Percentiles rank a stretch among this genome's conserved stretches.
These are phyloP conservation scores for Heliocidaris tuberculata DNA, from an alignment of 35 echinoderm and acorn worm species.

Conservation along the genomic window DNA sequence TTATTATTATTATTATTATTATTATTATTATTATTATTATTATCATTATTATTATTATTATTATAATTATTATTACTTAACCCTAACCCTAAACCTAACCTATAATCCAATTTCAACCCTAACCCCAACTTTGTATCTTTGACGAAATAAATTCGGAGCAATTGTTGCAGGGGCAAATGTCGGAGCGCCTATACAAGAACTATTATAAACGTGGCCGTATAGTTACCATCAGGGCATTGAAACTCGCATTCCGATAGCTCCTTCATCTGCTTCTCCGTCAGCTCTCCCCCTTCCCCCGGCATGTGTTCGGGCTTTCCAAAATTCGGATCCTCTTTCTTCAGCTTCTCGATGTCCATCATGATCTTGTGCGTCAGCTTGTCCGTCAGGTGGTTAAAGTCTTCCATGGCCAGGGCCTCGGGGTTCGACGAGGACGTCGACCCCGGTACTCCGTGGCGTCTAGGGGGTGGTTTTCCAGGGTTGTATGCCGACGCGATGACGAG, in stretches of 20 bases:
- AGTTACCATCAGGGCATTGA: not conserved
- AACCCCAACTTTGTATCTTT: too few relatives aligned
- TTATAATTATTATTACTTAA: too few relatives aligned
- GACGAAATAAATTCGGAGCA: too few relatives aligned
- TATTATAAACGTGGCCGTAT: not conserved
- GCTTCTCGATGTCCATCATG: not conserved
- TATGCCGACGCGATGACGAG: not conserved
- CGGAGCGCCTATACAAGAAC: too few relatives aligned
- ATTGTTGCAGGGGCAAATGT: too few relatives aligned
- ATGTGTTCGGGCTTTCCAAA: not conserved
- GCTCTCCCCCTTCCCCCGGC: not conserved
- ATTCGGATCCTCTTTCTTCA: not conserved
- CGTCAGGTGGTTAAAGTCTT: conserved; percentile 4
- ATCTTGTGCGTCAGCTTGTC: conserved; percentile 22
- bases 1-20: too few relatives aligned
- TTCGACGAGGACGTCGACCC: not conserved
- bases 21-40: too few relatives aligned
- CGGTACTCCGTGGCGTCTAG: not conserved
- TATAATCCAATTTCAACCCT: too few relatives aligned
- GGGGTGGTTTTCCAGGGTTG: too few relatives aligned
- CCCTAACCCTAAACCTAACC: too few relatives aligned
- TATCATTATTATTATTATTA: too few relatives aligned
- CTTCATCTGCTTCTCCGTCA: not conserved
- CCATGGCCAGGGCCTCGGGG: not conserved
- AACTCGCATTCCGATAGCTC: not conserved